Conservation (phyloP, 2,888 invertebrate genomes). For the Rhodophaea formosa region DNA sequence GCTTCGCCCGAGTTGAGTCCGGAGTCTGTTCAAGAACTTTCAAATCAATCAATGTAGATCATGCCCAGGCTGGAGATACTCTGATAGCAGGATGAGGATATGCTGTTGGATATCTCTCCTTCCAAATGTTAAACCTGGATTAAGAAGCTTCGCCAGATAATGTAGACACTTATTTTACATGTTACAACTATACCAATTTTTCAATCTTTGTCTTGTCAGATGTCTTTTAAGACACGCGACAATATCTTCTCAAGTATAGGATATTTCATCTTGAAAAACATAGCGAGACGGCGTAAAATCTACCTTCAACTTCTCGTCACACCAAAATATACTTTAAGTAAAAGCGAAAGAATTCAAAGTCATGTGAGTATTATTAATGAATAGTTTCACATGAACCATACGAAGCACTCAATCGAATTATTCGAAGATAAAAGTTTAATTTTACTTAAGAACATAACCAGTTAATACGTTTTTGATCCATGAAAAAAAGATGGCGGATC, state of each 20-base stretch:
- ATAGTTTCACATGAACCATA: slow-evolving; percentile 43
- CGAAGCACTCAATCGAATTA: slow-evolving; percentile 40
- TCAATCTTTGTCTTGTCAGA: not conserved
- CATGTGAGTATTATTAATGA: slow-evolving; percentile 30
- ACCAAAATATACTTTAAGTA: slow-evolving; percentile 29
- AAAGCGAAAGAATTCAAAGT: slow-evolving; percentile 23
- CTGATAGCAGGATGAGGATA: no score
- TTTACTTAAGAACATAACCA: slow-evolving; percentile 32
- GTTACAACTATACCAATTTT: no score
- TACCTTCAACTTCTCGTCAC: slow-evolving; percentile 17
- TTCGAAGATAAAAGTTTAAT: slow-evolving; percentile 30
- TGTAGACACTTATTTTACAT: no score
- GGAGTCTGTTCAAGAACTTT: no score
- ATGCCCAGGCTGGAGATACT: no score
- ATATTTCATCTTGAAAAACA: slow-evolving; percentile 26
- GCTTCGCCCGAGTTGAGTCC: no score
- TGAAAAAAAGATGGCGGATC: slow-evolving; percentile 34
- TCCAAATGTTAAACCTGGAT: no score
- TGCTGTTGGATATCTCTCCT: no score
- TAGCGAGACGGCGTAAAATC: slow-evolving; percentile 39
- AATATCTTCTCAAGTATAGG: not conserved
- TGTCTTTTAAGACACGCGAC: not conserved
- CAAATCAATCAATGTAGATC: no score
- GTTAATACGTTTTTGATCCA: slow-evolving; percentile 26
- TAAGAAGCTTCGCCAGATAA: no score